A percentile compares a stretch with the other conserved stretches of the same genome.
Conservation (phyloP, 1,140 invertebrate species). For the Lamellibrachia luymesi region DNA sequence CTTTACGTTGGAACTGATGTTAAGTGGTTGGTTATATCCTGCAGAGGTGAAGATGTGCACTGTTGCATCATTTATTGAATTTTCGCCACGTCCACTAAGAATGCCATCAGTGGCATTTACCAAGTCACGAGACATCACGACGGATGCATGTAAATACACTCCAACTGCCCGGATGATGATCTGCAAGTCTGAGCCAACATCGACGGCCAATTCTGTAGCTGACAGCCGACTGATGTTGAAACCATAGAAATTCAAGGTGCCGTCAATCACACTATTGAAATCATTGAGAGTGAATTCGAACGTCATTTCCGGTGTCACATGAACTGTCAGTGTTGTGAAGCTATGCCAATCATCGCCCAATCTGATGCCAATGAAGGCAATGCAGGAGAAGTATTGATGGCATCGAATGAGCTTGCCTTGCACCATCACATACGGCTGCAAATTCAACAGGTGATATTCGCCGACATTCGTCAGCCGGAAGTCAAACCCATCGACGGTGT, state of each 20-base stretch:
- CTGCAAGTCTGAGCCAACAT: slow-evolving; percentile 18
- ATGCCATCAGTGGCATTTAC: slow-evolving; percentile 28
- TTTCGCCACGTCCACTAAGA: slow-evolving; percentile 27
- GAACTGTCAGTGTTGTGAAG: slow-evolving; percentile 30
- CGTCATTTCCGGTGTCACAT: slow-evolving; percentile 20
- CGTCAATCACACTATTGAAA: slow-evolving; percentile 25
- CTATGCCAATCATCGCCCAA: slow-evolving; percentile 30
- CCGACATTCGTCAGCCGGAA: slow-evolving; percentile 29
- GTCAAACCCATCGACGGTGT: slow-evolving; percentile 32
- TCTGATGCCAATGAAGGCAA: slow-evolving; percentile 31
- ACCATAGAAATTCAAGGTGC: slow-evolving; percentile 30
- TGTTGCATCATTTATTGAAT: neutral
- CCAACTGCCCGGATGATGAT: slow-evolving; percentile 27
- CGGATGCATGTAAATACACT: slow-evolving; percentile 26
- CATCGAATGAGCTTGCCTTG: slow-evolving; percentile 35
- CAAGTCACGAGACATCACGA: slow-evolving; percentile 23
- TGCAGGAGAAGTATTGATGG: slow-evolving; percentile 33
- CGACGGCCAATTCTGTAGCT: slow-evolving; percentile 27
- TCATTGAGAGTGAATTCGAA: slow-evolving; percentile 27
- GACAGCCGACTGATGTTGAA: slow-evolving; percentile 27
- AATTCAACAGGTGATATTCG: slow-evolving; percentile 30
- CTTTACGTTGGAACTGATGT: neutral
- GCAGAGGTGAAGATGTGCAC: neutral
- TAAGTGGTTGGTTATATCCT: neutral
- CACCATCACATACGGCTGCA: slow-evolving; percentile 28